Percentiles rank a stretch among this genome's conserved stretches.
Evolutionary conservation across 2,888 invertebrate genomes (phyloP).

Genomic region (Hetaerina titia): DNA sequence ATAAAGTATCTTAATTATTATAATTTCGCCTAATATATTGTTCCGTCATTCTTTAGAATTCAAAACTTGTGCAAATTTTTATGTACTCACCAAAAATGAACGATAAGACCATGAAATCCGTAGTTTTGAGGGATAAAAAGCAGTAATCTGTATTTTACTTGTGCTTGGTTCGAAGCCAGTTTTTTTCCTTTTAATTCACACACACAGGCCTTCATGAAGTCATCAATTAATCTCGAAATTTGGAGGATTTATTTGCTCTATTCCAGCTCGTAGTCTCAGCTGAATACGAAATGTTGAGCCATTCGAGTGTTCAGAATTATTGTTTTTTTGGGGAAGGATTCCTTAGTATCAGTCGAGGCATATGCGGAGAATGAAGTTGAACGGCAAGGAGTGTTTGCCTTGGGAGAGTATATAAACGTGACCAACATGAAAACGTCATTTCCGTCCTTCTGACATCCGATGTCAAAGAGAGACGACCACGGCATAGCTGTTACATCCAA

Average conservation of each 20-base stretch:
- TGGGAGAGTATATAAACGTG: conserved; percentile 24
- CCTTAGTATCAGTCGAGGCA: neutral
- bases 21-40: no score
- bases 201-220: neutral
- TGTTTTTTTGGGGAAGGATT: neutral
- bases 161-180: neutral
- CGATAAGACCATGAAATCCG: no score
- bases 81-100: no score
- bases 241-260: neutral
- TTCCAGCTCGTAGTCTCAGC: neutral
- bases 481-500: conserved; percentile 1
- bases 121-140: neutral
- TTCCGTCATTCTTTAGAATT: neutral
- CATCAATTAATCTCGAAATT: neutral
- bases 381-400: conserved; percentile 46
- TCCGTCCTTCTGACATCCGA: neutral
- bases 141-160: neutral
- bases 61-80: neutral
- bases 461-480: neutral
- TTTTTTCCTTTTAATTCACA: no score
- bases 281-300: neutral
- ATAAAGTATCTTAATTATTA: no score
- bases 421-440: conserved; percentile 38
- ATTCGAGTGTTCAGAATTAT: neutral
- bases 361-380: conserved; percentile 6